Percentiles rank a stretch among this genome's conserved stretches.
Evolutionary conservation across 2,113 vertebrate species (phyloP).

Genomic region (Formicarius rufipectus): DNA sequence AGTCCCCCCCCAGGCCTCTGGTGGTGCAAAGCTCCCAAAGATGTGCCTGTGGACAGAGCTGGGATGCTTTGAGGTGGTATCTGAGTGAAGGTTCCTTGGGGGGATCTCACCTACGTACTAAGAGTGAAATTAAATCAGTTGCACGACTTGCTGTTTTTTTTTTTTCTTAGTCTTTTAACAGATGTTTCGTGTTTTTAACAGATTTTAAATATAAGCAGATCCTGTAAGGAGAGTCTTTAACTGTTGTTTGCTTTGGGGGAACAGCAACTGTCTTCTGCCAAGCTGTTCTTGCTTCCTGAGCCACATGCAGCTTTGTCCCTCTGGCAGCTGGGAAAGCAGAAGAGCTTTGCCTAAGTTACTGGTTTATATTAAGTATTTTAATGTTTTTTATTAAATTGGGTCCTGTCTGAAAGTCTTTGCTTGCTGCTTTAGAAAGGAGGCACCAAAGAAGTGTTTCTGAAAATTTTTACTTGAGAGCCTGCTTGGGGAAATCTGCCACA

Average conservation of each 20-base stretch:
- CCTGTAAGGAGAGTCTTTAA: neutral
- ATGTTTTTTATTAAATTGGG: neutral
- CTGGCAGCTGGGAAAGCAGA: neutral
- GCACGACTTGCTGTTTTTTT: neutral
- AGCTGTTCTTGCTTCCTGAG: neutral
- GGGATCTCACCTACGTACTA: neutral
- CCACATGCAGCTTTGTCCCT: neutral
- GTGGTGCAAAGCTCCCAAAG: neutral
- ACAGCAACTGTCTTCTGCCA: neutral
- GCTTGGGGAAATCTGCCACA: neutral
- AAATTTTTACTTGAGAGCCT: neutral
- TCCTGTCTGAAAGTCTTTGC: neutral
- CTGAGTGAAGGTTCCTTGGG: neutral
- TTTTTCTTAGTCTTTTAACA: too few relatives aligned
- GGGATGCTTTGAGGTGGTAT: accelerated
- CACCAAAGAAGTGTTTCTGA: neutral
- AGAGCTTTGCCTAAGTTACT: neutral
- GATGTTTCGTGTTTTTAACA: neutral
- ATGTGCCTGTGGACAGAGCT: neutral
- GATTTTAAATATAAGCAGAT: neutral
- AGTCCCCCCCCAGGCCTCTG: too few relatives aligned
- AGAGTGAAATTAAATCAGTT: neutral
- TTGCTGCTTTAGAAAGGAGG: neutral
- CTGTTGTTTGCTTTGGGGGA: neutral
- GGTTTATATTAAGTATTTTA: neutral